phyloP scores from a whole-genome alignment of 2,888 invertebrate species.

The Leptopilina syphax region DNA sequence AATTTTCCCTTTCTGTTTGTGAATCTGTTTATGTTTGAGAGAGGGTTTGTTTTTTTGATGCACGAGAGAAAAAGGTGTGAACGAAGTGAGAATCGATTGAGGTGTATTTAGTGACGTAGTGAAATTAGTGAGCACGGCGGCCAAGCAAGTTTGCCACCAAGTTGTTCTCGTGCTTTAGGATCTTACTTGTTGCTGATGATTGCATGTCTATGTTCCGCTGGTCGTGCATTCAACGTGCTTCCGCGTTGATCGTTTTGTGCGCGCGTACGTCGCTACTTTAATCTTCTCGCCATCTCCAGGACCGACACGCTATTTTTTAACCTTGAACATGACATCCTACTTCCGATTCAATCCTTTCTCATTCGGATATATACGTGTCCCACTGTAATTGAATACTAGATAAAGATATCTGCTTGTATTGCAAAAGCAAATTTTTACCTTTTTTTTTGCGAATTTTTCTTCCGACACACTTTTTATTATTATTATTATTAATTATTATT shows the following conservation, averaged over 20 bases:
- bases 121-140: constrained; percentile 45
- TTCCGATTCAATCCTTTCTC: constrained; percentile 30
- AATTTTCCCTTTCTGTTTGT: constrained; percentile 43
- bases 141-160: constrained; percentile 48
- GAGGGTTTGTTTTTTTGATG: constrained; percentile 13
- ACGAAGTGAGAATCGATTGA: constrained; percentile 51
- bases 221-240: constrained; percentile 65
- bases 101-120: constrained; percentile 59
- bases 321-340: constrained; percentile 40
- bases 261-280: constrained; percentile 56
- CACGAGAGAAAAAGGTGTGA: constrained; percentile 16
- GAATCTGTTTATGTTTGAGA: constrained; percentile 12
- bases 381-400: not conserved
- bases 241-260: constrained; percentile 65
- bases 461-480: too few species aligned
- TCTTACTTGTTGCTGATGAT: constrained; percentile 74
- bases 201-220: constrained; percentile 70
- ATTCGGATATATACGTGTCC: constrained; percentile 43
- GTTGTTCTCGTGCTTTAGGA: constrained; percentile 66
- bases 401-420: too few species aligned
- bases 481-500: too few species aligned
- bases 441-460: too few species aligned
- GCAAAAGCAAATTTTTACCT: too few species aligned
- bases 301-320: constrained; percentile 41
- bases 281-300: constrained; percentile 51